Conservation (phyloP, 1,140 invertebrate species). For the Drosophila pallidifrons region DNA sequence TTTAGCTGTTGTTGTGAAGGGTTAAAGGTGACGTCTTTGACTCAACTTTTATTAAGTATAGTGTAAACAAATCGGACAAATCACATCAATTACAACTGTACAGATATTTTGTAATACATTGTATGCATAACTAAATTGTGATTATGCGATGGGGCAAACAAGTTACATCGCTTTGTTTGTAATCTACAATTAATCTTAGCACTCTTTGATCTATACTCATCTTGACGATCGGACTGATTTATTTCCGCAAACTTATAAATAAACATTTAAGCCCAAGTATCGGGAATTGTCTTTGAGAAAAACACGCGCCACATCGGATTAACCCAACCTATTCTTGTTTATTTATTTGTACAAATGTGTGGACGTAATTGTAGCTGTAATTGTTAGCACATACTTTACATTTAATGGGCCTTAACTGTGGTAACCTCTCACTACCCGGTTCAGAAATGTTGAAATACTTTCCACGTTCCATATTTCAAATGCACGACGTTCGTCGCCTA, state of each 20-base stretch:
- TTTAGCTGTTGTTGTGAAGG: neutral
- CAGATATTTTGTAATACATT: neutral
- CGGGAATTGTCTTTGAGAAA: neutral
- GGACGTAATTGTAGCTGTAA: constrained; percentile 20
- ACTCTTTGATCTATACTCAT: neutral
- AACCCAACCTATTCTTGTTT: neutral
- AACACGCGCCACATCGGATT: neutral
- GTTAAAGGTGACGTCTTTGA: constrained; percentile 8
- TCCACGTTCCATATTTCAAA: constrained; percentile 31
- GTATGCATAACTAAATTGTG: neutral
- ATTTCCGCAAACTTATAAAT: constrained; percentile 10
- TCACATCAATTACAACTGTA: neutral
- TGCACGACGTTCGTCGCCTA: constrained; percentile 43
- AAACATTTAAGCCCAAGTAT: neutral
- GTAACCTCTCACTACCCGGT: constrained; percentile 17
- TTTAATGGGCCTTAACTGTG: constrained; percentile 25
- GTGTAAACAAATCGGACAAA: constrained; percentile 1
- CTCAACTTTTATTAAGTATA: neutral
- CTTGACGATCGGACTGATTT: constrained; percentile 1
- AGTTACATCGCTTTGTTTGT: neutral
- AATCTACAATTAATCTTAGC: constrained; percentile 19
- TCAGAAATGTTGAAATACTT: constrained; percentile 27
- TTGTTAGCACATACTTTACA: constrained; percentile 28
- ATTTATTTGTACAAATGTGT: neutral
- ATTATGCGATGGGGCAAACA: neutral